Conservation (phyloP, 2,888 invertebrate species). For the Polyploca ridens region DNA sequence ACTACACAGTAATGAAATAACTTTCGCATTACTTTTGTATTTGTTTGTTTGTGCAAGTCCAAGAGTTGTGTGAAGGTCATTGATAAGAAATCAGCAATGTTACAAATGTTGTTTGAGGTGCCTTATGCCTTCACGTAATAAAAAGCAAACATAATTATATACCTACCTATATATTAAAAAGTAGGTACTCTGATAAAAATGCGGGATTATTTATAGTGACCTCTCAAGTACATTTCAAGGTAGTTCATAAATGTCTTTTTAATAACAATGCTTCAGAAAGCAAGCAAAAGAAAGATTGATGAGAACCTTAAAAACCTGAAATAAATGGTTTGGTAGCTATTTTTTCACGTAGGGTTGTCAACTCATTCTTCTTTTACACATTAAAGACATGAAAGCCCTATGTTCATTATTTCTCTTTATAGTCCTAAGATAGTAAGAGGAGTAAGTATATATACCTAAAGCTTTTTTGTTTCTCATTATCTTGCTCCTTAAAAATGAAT, state of each 20-base stretch:
- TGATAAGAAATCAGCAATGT: slow-evolving; percentile 78
- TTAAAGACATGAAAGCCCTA: too few relatives aligned
- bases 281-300: neutral
- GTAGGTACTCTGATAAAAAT: neutral
- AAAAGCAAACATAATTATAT: slow-evolving; percentile 43
- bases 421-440: too few relatives aligned
- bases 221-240: slow-evolving; percentile 7
- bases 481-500: too few relatives aligned
- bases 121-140: slow-evolving; percentile 53
- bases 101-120: slow-evolving; percentile 58
- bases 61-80: slow-evolving; percentile 72
- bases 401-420: too few relatives aligned
- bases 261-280: neutral
- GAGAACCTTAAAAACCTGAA: neutral
- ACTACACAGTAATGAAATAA: slow-evolving; percentile 31
- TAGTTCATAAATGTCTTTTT: neutral
- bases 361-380: too few relatives aligned
- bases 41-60: slow-evolving; percentile 61
- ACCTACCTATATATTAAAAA: slow-evolving; percentile 23
- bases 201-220: neutral
- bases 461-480: too few relatives aligned
- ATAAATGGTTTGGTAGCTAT: too few relatives aligned
- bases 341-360: too few relatives aligned
- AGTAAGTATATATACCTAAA: too few relatives aligned
- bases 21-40: slow-evolving; percentile 40